A percentile compares a stretch with the other conserved stretches of the same genome.
These are phyloP conservation scores for Gadopsis bispinosus DNA, from an alignment of 2,797 vertebrate species.

Conservation along the genomic window DNA sequence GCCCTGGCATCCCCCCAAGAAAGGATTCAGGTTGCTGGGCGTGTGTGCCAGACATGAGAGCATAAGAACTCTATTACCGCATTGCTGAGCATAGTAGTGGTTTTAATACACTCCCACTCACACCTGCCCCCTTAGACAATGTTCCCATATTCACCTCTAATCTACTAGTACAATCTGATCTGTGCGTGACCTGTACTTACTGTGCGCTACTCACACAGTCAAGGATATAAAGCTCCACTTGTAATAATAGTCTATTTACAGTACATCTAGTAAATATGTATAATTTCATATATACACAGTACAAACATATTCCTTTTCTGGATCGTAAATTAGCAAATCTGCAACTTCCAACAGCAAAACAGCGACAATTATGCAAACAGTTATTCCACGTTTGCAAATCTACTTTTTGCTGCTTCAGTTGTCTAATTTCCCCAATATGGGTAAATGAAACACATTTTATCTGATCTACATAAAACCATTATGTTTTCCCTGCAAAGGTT, in stretches of 20 bases:
- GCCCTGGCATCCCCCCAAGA: not conserved
- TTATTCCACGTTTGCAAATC: not conserved
- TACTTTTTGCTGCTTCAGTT: not conserved
- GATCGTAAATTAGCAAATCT: not conserved
- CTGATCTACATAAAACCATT: not conserved
- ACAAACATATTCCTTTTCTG: not conserved
- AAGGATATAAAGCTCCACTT: not conserved
- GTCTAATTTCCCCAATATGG: not conserved
- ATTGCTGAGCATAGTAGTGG: slow-evolving; percentile 1
- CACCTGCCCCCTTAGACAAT: not conserved
- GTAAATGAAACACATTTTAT: not conserved
- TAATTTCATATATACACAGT: too few relatives aligned
- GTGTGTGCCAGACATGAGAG: slow-evolving; percentile 18
- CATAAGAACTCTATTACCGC: slow-evolving; percentile 16
- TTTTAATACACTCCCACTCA: not conserved
- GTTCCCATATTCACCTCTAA: not conserved
- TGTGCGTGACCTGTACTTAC: not conserved
- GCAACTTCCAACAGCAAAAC: not conserved
- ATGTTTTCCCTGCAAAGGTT: not conserved
- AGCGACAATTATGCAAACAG: not conserved
- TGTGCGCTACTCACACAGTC: not conserved
- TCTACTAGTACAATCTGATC: slow-evolving; percentile 10
- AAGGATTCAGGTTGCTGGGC: slow-evolving; percentile 42
- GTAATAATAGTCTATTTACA: not conserved
- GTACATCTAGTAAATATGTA: too few relatives aligned